Percentiles rank a stretch among this genome's conserved stretches.
Conservation (phyloP, 2,113 vertebrate species). For the Salvator merianae region DNA sequence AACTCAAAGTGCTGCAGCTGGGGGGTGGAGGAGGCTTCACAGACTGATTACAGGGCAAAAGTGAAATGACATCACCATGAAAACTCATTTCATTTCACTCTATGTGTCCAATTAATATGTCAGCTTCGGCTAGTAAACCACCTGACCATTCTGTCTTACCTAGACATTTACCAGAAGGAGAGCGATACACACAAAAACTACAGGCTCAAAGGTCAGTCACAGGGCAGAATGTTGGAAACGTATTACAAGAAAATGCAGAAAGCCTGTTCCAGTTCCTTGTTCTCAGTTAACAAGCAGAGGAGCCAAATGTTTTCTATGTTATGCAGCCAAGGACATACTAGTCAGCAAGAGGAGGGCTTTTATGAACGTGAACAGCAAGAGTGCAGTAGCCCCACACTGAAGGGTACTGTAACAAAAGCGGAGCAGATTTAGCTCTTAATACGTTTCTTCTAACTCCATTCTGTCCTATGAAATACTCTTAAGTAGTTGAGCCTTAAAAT, state of each 20-base stretch:
- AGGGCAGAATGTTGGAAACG: constrained; percentile 32
- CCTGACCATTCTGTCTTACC: background rate
- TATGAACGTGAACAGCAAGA: background rate
- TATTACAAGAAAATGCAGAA: background rate
- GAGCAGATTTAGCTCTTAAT: constrained; percentile 7
- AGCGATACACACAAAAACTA: constrained; percentile 6
- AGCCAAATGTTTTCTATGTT: constrained; percentile 22
- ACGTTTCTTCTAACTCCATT: constrained; percentile 29
- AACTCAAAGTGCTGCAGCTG: constrained; percentile 7
- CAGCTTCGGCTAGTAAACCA: constrained; percentile 32
- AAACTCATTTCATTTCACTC: constrained; percentile 21
- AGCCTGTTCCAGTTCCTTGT: constrained; percentile 13
- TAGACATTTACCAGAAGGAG: background rate
- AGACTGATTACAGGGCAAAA: constrained; percentile 28
- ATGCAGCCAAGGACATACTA: background rate
- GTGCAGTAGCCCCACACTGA: background rate
- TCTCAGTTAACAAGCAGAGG: constrained; percentile 1
- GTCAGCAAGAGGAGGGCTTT: background rate
- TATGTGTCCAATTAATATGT: constrained; percentile 28
- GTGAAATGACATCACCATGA: constrained; percentile 15
- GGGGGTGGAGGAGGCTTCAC: background rate
- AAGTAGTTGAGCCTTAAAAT: constrained; percentile 18
- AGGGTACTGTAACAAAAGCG: background rate
- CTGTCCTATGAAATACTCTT: constrained; percentile 39
- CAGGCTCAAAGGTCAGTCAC: constrained; percentile 7